Evolutionary conservation across 2,797 vertebrate genomes (phyloP).

Genomic region (Crax fasciolata): DNA sequence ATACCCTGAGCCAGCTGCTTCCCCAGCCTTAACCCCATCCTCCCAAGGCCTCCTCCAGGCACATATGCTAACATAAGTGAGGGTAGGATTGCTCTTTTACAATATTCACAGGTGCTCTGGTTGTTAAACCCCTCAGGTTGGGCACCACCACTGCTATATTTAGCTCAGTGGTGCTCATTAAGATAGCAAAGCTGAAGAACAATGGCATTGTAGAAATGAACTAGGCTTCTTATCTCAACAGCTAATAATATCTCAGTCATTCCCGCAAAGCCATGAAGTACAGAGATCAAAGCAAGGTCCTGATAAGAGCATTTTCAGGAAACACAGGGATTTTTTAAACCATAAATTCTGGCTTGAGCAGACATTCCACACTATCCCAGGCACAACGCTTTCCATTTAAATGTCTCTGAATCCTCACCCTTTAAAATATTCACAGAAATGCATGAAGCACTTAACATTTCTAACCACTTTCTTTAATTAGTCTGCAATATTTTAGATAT

Average conservation of each 20-base stretch:
- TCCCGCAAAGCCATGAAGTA: background rate
- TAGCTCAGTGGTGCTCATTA: background rate
- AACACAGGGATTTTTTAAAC: background rate
- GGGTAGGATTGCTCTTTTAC: background rate
- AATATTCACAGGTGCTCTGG: background rate
- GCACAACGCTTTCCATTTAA: background rate
- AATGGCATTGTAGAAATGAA: background rate
- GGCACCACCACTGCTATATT: background rate
- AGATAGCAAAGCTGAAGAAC: background rate
- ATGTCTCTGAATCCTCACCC: background rate
- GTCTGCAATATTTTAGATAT: background rate
- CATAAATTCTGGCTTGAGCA: background rate
- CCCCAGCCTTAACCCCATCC: background rate
- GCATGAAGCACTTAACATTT: background rate
- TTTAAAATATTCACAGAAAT: background rate
- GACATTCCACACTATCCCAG: background rate
- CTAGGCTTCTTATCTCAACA: background rate
- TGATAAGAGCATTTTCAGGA: background rate
- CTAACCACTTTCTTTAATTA: background rate
- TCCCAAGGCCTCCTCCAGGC: background rate
- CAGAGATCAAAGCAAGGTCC: background rate
- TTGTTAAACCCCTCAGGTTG: background rate
- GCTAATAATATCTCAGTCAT: background rate
- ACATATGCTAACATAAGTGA: fast-evolving
- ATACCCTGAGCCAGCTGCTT: background rate